Evolutionary conservation across 1,140 invertebrate species (phyloP), one percentile per base, ranked within the genome.

Genomic region (Zaprionus gabonicus): DNA sequence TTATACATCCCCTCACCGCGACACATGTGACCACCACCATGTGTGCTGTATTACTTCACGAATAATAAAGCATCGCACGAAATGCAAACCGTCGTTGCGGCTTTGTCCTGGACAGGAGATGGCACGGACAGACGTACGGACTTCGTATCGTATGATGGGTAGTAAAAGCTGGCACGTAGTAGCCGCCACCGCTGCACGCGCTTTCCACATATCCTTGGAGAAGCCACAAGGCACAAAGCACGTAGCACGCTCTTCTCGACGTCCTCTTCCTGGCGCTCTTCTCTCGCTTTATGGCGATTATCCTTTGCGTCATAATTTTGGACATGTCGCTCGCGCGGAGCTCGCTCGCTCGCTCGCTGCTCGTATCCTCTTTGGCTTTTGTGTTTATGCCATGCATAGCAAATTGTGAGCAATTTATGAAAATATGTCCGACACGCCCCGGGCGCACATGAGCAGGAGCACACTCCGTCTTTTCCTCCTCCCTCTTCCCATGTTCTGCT

Each of bases 321-420:
- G 78, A 49, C 67, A 73, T 79, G 78, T 72, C 46, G 55, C 59
- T 59, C 36, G 62, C 78, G 69, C 71, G 71, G 62, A 51, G 69
- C 69, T 66, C 55, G 64, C 73, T 56, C 9, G 64, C 73, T 56
- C 9, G 34, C 51, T 56, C 9, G 34, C 51, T 69, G 53, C 53
- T 72, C 56, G 56, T 58, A 56, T 70, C 65, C 23, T 57, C 46
- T 25, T 57, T 38, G 63, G 68, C 70, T 80, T 88, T 79, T 78
- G 78, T 83, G 64, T 70, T 74, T 82, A 60, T 88, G 72, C 70
- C 82, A 76, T 67, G 87, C 74, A 82, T 87, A 76, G 74, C 81
- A 84, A 87, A 87, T 80, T 84, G 87, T 91, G 72, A 82, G 81
- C 87, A 91, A 91, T 91, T 91, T 91, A 81, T 91, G 80, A 74